Conservation (phyloP, 2,113 vertebrate species). For the Pleuronectes platessa region DNA sequence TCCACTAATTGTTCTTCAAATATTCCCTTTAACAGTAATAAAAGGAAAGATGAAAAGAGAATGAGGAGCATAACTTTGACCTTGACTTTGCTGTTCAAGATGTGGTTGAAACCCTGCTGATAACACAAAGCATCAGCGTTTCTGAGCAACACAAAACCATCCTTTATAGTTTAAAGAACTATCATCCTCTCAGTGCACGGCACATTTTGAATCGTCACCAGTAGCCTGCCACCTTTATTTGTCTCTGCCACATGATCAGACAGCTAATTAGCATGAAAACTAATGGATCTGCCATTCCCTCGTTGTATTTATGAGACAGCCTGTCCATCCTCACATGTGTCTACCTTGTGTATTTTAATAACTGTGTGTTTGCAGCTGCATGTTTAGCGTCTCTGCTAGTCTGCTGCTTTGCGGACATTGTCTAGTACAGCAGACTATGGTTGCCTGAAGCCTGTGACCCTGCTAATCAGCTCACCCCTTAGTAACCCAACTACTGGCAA, state of each 20-base stretch:
- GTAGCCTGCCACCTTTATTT: conserved; percentile 46
- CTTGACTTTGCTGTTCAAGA: conserved; percentile 38
- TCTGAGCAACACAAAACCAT: conserved; percentile 13
- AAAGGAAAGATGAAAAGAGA: neutral
- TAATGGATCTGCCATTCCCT: conserved; percentile 50
- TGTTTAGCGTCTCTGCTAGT: conserved; percentile 31
- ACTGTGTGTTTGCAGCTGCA: conserved; percentile 5
- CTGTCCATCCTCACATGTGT: conserved; percentile 39
- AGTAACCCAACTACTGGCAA: conserved; percentile 41
- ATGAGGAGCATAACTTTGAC: neutral
- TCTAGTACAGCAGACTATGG: conserved; percentile 35
- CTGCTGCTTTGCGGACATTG: conserved; percentile 36
- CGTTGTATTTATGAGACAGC: conserved; percentile 44
- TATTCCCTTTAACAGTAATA: neutral
- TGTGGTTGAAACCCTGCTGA: conserved; percentile 19
- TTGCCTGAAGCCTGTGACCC: conserved; percentile 54
- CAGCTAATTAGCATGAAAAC: conserved; percentile 68
- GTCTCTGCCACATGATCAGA: conserved; percentile 61
- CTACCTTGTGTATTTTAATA: conserved; percentile 20
- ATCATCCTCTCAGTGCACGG: conserved; percentile 22
- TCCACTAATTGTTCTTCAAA: neutral
- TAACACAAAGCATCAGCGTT: conserved; percentile 37
- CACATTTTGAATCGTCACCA: conserved; percentile 28
- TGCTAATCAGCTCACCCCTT: conserved; percentile 62
- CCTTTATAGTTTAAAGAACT: conserved; percentile 37